Evolutionary conservation across 2,888 invertebrate genomes (phyloP), one percentile per base, ranked within the genome.

Genomic region (Kuschelorhynchus macadamiae): DNA sequence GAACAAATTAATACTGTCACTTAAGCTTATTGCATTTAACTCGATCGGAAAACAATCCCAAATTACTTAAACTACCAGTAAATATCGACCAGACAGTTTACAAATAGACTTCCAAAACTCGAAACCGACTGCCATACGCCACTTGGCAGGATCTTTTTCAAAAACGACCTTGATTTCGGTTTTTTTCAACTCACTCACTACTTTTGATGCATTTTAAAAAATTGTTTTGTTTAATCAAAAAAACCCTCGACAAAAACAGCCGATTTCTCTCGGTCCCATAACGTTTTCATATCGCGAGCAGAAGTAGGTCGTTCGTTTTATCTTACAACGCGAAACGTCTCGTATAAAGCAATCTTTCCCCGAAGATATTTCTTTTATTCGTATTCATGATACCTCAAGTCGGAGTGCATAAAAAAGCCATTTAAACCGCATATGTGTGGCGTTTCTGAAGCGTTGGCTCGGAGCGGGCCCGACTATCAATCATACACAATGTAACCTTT

Each of bases 361-460:
- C n/a, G 12, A 9, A 4, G 11, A 36, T 8, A 36, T 36, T 62
- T 36, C 62, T 56, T 50, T 50, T 61, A 52, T 63, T 59, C 59
- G 53, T 53, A 68, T 68, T 63, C 68, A 68, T 68, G 49, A 53
- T 39, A 49, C 63, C 32, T 52, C 53, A 33, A 59, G 59, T 56
- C 50, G 36, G n/a, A 57, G 62, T 67, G 62, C 39, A 67, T 67
- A 68, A 68, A 63, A 68, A 68, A 63, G 53, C 68, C 68, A 68
- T 68, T 68, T 59, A 59, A 59, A 32, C 21, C 52, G 39, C 63
- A 63, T 63, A 63, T 63, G 63, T 56, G 67, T 52, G 36, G 41
- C 52, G 32, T 62, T 44, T 52, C 14, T 5, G 21, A 47, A 46
- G 53, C 53, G 36, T 18, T 17, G 42, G 56, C 59, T 59, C 20